Conservation (phyloP, 2,797 vertebrate genomes). For the Balearica regulorum region DNA sequence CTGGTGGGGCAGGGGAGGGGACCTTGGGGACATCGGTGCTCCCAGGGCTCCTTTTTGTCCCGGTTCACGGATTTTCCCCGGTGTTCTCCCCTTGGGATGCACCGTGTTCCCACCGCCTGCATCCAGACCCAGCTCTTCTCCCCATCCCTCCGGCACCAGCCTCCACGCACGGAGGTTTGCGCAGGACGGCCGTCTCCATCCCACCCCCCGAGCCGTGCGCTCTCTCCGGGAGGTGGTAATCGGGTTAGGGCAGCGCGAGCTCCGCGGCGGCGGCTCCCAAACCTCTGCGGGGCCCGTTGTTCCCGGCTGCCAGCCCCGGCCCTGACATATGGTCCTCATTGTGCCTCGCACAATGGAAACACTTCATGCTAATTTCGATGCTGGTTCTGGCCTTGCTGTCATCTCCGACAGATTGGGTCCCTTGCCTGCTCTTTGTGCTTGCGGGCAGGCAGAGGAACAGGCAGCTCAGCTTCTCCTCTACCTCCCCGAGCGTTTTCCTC, state of each 20-base stretch:
- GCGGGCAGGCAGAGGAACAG: background rate
- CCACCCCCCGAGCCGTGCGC: background rate
- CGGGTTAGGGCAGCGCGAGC: background rate
- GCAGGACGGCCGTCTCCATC: fast-evolving
- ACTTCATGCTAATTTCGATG: slow-evolving; percentile 16
- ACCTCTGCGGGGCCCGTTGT: background rate
- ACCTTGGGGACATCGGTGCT: fast-evolving
- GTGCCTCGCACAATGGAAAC: slow-evolving; percentile 29
- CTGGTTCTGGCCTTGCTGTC: background rate
- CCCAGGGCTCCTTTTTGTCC: background rate
- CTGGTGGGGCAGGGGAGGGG: background rate
- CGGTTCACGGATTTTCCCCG: background rate
- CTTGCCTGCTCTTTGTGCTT: background rate
- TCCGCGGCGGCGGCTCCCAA: background rate
- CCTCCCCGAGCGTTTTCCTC: background rate
- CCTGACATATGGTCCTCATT: slow-evolving; percentile 64
- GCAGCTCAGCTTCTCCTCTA: background rate
- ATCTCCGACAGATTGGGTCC: slow-evolving; percentile 17
- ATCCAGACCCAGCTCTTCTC: background rate
- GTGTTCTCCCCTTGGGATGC: background rate
- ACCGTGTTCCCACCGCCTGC: fast-evolving
- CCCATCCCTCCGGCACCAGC: background rate
- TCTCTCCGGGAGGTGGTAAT: background rate
- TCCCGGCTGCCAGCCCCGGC: background rate
- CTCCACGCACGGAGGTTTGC: fast-evolving